Evolutionary conservation across 2,797 vertebrate genomes (phyloP).

Genomic region (Hoplostethus mediterraneus): DNA sequence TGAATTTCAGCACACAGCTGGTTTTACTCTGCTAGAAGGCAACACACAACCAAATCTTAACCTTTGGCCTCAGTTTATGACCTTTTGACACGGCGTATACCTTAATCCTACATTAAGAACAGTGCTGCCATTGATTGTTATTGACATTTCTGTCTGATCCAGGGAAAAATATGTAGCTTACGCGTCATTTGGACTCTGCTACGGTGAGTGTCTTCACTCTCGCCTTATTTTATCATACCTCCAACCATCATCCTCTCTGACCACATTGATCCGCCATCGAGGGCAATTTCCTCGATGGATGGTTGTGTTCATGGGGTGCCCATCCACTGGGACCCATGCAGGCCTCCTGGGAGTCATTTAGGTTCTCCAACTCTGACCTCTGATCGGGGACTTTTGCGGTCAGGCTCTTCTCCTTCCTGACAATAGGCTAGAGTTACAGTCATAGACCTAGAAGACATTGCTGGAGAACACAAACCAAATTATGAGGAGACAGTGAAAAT

Average conservation of each 20-base stretch:
- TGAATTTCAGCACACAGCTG: slow-evolving; percentile 8
- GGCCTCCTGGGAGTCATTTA: slow-evolving; percentile 31
- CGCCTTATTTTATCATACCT: neutral
- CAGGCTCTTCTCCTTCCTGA: slow-evolving; percentile 39
- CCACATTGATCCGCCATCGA: slow-evolving; percentile 41
- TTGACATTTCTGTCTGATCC: slow-evolving; percentile 18
- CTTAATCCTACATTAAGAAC: slow-evolving; percentile 10
- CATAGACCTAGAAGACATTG: slow-evolving; percentile 24
- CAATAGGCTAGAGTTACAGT: slow-evolving; percentile 37
- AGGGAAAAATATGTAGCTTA: slow-evolving; percentile 2
- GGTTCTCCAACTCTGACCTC: slow-evolving; percentile 59
- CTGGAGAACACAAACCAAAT: slow-evolving; percentile 42
- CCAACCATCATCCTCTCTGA: too few relatives aligned
- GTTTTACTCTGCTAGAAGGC: neutral
- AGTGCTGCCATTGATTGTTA: slow-evolving; percentile 33
- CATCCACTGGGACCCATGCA: slow-evolving; percentile 26
- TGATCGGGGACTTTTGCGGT: slow-evolving; percentile 50
- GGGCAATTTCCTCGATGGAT: slow-evolving; percentile 36
- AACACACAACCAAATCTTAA: slow-evolving; percentile 10
- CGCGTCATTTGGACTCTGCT: slow-evolving; percentile 21
- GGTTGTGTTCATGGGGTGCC: slow-evolving; percentile 27
- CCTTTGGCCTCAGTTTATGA: neutral
- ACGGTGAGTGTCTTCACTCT: neutral
- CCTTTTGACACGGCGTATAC: neutral
- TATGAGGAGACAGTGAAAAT: slow-evolving; percentile 24